Percentiles rank a stretch among this genome's conserved stretches.
Evolutionary conservation across 2,888 invertebrate species (phyloP).

Genomic region (Sinohyriopsis cumingii): DNA sequence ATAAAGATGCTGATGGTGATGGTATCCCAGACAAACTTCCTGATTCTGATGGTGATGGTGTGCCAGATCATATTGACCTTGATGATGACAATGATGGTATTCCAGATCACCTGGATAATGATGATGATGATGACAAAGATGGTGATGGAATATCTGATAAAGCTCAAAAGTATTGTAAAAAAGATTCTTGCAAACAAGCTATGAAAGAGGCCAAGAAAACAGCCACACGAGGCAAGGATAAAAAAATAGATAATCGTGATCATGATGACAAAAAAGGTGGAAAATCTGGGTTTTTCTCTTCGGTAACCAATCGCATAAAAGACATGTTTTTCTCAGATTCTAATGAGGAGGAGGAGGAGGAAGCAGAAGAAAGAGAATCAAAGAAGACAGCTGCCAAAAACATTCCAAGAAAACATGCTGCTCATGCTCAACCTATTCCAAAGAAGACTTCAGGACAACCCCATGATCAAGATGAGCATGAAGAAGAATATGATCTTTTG

Average conservation of each 20-base stretch:
- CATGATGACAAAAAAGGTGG: constrained; percentile 9
- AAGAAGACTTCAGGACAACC: constrained; percentile 18
- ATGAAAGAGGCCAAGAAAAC: background rate
- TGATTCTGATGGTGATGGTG: constrained; percentile 61
- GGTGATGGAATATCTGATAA: constrained; percentile 13
- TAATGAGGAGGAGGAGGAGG: background rate
- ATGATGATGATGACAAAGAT: constrained; percentile 28
- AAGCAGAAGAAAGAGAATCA: constrained; percentile 22
- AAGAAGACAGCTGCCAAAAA: constrained; percentile 30
- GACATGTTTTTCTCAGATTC: constrained; percentile 41
- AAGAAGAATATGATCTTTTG: constrained; percentile 42
- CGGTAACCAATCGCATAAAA: constrained; percentile 40
- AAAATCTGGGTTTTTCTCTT: constrained; percentile 34
- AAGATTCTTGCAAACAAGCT: background rate
- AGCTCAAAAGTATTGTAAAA: constrained; percentile 4
- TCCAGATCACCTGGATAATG: constrained; percentile 30
- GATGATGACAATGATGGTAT: constrained; percentile 52
- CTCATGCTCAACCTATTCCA: constrained; percentile 10
- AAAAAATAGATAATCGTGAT: constrained; percentile 5
- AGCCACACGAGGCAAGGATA: too few species aligned
- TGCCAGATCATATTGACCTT: constrained; percentile 56
- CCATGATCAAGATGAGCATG: constrained; percentile 37
- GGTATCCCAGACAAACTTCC: constrained; percentile 56
- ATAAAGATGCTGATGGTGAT: constrained; percentile 59
- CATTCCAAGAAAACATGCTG: constrained; percentile 31